phyloP scores from a whole-genome alignment of 1,140 invertebrate genomes.

The Uloborus diversus region DNA sequence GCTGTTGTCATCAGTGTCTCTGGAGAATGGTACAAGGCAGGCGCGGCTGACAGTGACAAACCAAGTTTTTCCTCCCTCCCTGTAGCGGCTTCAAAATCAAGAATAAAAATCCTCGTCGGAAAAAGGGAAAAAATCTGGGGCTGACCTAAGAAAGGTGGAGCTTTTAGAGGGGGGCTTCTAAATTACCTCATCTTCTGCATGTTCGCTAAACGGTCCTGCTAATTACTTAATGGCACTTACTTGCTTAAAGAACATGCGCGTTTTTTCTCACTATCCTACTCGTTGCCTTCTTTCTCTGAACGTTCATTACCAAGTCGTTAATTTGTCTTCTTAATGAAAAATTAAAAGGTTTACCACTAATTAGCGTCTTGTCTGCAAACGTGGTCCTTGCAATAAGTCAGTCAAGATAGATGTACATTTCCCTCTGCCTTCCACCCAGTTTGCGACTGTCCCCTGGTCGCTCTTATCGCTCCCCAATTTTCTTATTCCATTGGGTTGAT shows the following conservation, averaged over 20 bases:
- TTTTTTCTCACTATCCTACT: constrained; percentile 39
- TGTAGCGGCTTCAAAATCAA: constrained; percentile 21
- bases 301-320: constrained; percentile 57
- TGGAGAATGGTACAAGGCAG: constrained; percentile 44
- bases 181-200: constrained; percentile 56
- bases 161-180: constrained; percentile 54
- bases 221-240: constrained; percentile 57
- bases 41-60: constrained; percentile 55
- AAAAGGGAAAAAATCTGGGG: constrained; percentile 49
- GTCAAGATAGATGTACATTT: constrained; percentile 50
- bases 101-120: constrained; percentile 42
- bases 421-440: constrained; percentile 6
- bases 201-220: constrained; percentile 56
- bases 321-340: constrained; percentile 58
- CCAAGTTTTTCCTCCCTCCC: constrained; percentile 54
- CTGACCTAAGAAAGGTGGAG: constrained; percentile 57
- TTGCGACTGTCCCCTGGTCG: constrained; percentile 44
- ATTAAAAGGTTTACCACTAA: constrained; percentile 58
- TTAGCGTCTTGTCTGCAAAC: constrained; percentile 56
- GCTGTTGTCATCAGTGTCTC: constrained; percentile 50
- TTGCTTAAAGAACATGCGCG: constrained; percentile 48
- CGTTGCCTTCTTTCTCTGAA: constrained; percentile 40
- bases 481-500: constrained; percentile 47
- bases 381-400: constrained; percentile 56
- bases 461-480: constrained; percentile 48